Base-by-base conservation (phyloP, 2,113 vertebrate species). In the Tinamus guttatus region DNA sequence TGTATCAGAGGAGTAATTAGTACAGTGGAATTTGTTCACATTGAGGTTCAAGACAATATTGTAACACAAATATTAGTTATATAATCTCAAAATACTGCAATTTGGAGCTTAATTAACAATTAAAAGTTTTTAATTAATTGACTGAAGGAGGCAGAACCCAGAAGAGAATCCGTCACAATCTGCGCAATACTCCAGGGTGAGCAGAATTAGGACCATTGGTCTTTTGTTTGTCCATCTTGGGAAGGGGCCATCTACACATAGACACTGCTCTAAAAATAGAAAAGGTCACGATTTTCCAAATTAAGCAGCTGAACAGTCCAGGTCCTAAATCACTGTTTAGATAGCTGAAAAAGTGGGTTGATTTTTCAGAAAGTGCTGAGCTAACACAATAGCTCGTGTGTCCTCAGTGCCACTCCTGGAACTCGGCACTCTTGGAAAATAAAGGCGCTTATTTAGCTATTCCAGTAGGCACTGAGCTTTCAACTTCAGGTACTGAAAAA, bases 271-370 rank as follows among this genome's bases (percentile, higher is more conserved):
- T 92, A 94, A 94, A 97, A 73, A 96, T 96, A 95, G 95, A 93
- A 96, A 92, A 97, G 96, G 96, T 97, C 96, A 96, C 11, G 52
- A 85, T 93, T 97, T 94, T 97, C 96, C 94, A 93, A 87, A 81
- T 81, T 89, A 93, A 73, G 93, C 91, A 84, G 87, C 62, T 89
- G 83, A 84, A 93, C 84, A 65, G 77, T 85, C 88, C 86, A 93
- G 91, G 91, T 93, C 81, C 80, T 94, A 97, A 95, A 94, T 87
- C 88, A 87, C 62, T 90, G 85, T 83, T 65, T 60, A 75, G 56
- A 75, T 60, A 81, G 77, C 20, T 94, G 81, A 76, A 84, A 79
- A 94, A 90, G 47, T 52, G 58, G 62, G 69, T 68, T 90, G 65
- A 81, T 81, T 90, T 92, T 92, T 86, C 81, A 84, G 74, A 91